Evolutionary conservation across 2,113 vertebrate species (phyloP).

Genomic region (Rhea pennata): DNA sequence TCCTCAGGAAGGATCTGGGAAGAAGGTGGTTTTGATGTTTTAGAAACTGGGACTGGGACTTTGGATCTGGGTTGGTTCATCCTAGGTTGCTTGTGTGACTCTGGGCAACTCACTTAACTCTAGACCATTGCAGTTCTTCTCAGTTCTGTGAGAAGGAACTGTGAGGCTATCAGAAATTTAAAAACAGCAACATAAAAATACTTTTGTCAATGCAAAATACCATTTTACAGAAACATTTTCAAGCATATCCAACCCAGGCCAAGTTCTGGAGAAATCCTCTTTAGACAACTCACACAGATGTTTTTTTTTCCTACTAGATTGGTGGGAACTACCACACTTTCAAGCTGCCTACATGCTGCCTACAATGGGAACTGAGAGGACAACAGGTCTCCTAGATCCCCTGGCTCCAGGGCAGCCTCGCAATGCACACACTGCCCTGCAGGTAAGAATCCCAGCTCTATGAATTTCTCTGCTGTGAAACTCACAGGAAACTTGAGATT

Average conservation of each 20-base stretch:
- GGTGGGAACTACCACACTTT: not conserved
- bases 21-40: not conserved
- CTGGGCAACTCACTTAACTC: not conserved
- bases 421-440: rapidly evolving
- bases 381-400: rapidly evolving
- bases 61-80: not conserved
- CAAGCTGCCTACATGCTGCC: not conserved
- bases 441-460: not conserved
- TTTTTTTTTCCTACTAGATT: not conserved
- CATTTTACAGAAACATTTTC: not conserved
- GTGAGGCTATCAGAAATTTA: not conserved
- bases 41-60: not conserved
- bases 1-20: not conserved
- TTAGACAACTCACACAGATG: not conserved
- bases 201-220: not conserved
- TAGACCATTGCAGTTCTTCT: not conserved
- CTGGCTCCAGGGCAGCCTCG: not conserved
- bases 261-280: not conserved
- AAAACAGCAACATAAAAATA: not conserved
- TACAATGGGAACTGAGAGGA: not conserved
- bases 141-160: not conserved
- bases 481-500: not conserved
- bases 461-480: rapidly evolving
- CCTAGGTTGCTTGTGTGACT: not conserved
- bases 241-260: not conserved